Evolutionary conservation across 2,113 vertebrate species (phyloP).

Genomic region (Pelvicachromis taeniatus): DNA sequence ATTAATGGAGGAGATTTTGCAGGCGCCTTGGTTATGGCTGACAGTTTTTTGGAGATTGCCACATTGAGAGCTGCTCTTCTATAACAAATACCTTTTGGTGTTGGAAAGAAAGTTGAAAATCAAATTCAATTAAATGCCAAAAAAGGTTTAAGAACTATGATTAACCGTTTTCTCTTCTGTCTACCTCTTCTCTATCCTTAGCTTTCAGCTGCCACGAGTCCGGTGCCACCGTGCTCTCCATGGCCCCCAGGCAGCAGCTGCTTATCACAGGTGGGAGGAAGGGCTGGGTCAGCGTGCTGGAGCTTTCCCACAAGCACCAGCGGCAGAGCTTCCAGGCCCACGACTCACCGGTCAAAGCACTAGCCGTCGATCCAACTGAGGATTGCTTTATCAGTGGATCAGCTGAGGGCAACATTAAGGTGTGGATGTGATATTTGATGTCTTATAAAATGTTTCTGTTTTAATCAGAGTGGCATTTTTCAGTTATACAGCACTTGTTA

Average conservation of each 20-base stretch:
- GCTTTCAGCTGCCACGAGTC: slow-evolving; percentile 93
- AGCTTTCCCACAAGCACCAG: slow-evolving; percentile 84
- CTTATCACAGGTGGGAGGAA: slow-evolving; percentile 92
- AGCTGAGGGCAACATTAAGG: slow-evolving; percentile 97
- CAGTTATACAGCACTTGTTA: neutral
- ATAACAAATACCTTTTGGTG: neutral
- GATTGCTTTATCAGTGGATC: slow-evolving; percentile 95
- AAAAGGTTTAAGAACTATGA: neutral
- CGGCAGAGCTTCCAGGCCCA: slow-evolving; percentile 93
- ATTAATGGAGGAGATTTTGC: neutral
- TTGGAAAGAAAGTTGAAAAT: neutral
- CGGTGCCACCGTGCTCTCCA: slow-evolving; percentile 89
- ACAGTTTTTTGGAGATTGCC: neutral
- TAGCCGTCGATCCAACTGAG: slow-evolving; percentile 88
- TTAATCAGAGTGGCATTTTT: neutral
- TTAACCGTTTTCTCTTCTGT: neutral
- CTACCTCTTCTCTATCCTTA: slow-evolving; percentile 30
- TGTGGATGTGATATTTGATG: slow-evolving; percentile 37
- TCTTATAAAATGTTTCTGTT: neutral
- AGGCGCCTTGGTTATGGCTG: neutral
- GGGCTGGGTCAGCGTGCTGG: slow-evolving; percentile 89
- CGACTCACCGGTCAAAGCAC: slow-evolving; percentile 92
- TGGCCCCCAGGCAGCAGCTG: slow-evolving; percentile 90
- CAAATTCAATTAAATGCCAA: neutral
- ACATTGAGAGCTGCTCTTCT: neutral